A percentile compares a stretch with the other conserved stretches of the same genome.
Evolutionary conservation across 2,113 vertebrate genomes (phyloP).

Genomic region (Heptranchias perlo): DNA sequence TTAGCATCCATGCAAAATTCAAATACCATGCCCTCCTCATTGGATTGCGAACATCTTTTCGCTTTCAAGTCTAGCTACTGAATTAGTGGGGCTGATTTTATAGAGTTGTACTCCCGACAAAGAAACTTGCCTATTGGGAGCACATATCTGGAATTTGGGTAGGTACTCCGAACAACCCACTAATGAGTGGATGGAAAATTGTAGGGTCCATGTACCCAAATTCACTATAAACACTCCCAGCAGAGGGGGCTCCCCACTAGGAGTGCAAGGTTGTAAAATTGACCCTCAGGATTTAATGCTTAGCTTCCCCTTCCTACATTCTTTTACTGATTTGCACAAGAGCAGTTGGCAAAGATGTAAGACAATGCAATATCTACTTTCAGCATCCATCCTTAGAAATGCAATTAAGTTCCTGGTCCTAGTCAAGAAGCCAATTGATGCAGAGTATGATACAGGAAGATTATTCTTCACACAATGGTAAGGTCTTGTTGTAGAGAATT

Average conservation of each 20-base stretch:
- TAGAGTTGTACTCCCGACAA: background rate
- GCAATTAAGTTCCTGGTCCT: background rate
- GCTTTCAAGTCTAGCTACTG: background rate
- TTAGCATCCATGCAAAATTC: background rate
- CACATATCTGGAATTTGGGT: background rate
- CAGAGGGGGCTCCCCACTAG: background rate
- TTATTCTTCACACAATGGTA: background rate
- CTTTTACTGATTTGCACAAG: background rate
- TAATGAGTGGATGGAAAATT: background rate
- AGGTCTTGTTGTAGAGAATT: background rate
- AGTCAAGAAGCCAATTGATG: background rate
- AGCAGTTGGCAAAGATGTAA: background rate
- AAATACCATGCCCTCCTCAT: background rate
- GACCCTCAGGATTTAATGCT: background rate
- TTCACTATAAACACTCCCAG: background rate
- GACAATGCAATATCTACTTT: background rate
- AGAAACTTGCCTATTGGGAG: too few relatives aligned
- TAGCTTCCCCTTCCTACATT: background rate
- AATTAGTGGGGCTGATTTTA: background rate
- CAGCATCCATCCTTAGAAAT: background rate
- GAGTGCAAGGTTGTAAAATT: background rate
- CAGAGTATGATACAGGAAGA: background rate
- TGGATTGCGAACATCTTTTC: background rate
- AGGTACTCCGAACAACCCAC: background rate
- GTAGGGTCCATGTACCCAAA: background rate